Base-by-base conservation (phyloP, 2,797 vertebrate species). In the Lutjanus argentimaculatus region DNA sequence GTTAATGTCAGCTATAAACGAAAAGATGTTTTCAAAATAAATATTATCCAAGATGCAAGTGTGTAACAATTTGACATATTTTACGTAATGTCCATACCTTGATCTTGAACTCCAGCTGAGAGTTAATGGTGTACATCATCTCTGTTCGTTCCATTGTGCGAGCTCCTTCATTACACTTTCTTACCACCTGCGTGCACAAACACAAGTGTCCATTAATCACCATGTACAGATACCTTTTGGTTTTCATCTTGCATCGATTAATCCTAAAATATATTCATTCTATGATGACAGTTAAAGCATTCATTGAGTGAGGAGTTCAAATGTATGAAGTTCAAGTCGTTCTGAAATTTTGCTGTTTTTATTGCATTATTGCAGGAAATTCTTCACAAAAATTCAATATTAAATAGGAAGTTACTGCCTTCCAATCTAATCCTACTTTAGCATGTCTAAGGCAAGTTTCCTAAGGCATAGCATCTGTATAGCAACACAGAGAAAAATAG, bases 71-170 rank as follows among this genome's bases (percentile, higher is more conserved):
- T 8, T 40, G 36, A 40, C n/a, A 4, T 3, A n/a, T 70, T 66
- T 62, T 0, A 22, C 0, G 0, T 42, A 4, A 9, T 14, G 17
- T 42, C 16, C 78, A 9, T 95, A 99, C 98, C 98, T 99, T 99
- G 85, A 99, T 99, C 92, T 98, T 99, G 90, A 99, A 99, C 72
- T 99, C 98, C 94, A 99, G 93, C 85, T 99, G 98, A 58, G 97
- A 99, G 93, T 99, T 99, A 30, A 99, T 99, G 0, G 97, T 99
- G 85, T 98, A 99, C 98, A 99, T 98, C 99, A 99, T 98, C 88
- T 99, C 99, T 0, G 97, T 99, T 88, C 98, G 95, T 80, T 99
- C 99, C 99, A 99, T 99, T 13, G 94, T 99, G 56, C 97, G 96
- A 73, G 99, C 98, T 0, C 98, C 99, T 93, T 99, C 99, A 1